Evolutionary conservation across 2,888 invertebrate genomes (phyloP).

Genomic region (Stomorhina lunata): DNA sequence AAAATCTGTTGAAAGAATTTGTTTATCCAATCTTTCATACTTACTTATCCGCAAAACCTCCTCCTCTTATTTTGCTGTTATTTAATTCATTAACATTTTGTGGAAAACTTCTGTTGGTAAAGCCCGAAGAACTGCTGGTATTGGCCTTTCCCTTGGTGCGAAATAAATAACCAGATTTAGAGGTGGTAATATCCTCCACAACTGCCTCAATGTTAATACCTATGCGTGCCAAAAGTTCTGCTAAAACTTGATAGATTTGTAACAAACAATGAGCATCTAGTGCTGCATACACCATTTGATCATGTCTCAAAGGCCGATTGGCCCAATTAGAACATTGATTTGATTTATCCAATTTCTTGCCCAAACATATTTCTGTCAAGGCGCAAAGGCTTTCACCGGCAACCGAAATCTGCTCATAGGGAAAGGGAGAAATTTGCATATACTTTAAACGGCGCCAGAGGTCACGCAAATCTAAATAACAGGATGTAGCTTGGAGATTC

Average conservation of each 20-base stretch:
- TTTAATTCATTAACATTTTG: slow-evolving; percentile 19
- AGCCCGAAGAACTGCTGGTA: not conserved
- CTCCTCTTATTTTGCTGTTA: not conserved
- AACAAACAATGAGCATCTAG: slow-evolving; percentile 93
- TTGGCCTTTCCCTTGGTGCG: slow-evolving; percentile 52
- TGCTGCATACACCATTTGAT: slow-evolving; percentile 92
- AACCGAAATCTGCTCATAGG: slow-evolving; percentile 80
- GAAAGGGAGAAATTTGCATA: slow-evolving; percentile 81
- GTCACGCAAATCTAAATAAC: slow-evolving; percentile 83
- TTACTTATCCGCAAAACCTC: slow-evolving; percentile 41
- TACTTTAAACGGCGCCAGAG: slow-evolving; percentile 83
- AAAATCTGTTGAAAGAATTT: not conserved
- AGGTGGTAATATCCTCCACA: slow-evolving; percentile 67
- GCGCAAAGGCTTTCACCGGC: slow-evolving; percentile 86
- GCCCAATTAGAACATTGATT: slow-evolving; percentile 97
- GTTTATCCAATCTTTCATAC: not conserved
- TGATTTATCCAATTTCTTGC: slow-evolving; percentile 89
- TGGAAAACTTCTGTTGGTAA: slow-evolving; percentile 10
- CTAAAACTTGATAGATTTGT: slow-evolving; percentile 87
- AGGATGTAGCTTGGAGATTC: slow-evolving; percentile 72
- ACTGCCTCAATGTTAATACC: slow-evolving; percentile 72
- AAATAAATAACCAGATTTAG: slow-evolving; percentile 66
- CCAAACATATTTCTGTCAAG: slow-evolving; percentile 88
- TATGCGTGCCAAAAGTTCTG: slow-evolving; percentile 72
- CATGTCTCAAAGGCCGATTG: slow-evolving; percentile 87